Evolutionary conservation across 2,797 vertebrate species (phyloP).

Genomic region (Coreius guichenoti): DNA sequence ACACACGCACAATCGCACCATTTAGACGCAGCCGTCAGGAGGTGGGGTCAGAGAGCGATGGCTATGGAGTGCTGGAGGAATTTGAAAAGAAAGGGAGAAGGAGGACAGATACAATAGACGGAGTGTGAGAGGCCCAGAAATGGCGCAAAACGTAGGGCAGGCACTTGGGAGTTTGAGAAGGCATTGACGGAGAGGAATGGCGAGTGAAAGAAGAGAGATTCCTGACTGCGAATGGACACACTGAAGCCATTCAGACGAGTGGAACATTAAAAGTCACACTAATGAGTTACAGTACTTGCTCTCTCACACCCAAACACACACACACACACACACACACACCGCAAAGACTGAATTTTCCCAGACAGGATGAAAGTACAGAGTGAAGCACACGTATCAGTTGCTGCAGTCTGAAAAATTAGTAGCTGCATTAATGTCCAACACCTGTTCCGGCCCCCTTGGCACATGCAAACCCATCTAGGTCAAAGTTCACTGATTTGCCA

Average conservation of each 20-base stretch:
- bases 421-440: constrained; percentile 45
- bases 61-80: constrained; percentile 56
- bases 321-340: constrained; percentile 35
- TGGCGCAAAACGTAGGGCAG: constrained; percentile 53
- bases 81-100: constrained; percentile 64
- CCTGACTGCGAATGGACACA: constrained; percentile 50
- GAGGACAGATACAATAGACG: constrained; percentile 63
- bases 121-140: constrained; percentile 67
- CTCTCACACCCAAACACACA: constrained; percentile 38
- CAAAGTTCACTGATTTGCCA: constrained; percentile 43
- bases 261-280: constrained; percentile 53
- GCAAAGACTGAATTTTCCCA: constrained; percentile 33
- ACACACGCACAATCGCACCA: constrained; percentile 79
- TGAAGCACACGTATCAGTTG: constrained; percentile 12
- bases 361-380: constrained; percentile 21
- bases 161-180: constrained; percentile 45
- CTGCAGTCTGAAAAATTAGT: constrained; percentile 52
- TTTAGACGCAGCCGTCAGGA: constrained; percentile 82
- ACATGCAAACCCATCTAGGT: constrained; percentile 50
- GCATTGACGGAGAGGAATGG: constrained; percentile 26
- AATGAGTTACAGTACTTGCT: constrained; percentile 49
- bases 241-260: constrained; percentile 53
- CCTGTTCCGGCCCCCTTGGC: constrained; percentile 52
- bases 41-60: constrained; percentile 57
- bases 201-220: constrained; percentile 55